These are phyloP conservation scores for Homarus americanus DNA, from an alignment of 1,140 invertebrate species.

Conservation along the genomic window DNA sequence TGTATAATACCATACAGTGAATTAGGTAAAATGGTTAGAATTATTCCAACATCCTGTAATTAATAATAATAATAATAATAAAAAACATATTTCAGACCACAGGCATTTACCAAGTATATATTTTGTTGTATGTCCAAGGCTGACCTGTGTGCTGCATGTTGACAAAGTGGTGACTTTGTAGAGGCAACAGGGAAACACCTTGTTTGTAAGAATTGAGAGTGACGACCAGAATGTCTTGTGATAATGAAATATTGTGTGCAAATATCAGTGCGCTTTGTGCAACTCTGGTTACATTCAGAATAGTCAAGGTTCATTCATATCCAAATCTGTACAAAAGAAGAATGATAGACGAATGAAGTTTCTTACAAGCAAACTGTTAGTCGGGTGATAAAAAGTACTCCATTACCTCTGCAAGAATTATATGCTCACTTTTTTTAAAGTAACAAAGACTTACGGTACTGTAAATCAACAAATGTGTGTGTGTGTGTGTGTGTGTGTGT, in stretches of 20 bases:
- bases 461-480: too few species aligned
- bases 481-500: too few species aligned
- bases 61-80: not conserved
- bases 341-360: slow-evolving; percentile 35
- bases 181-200: not conserved
- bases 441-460: too few species aligned
- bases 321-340: slow-evolving; percentile 24
- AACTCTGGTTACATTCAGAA: slow-evolving; percentile 33
- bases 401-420: slow-evolving; percentile 12
- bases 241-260: not conserved
- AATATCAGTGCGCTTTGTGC: not conserved
- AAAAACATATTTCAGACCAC: not conserved
- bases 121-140: not conserved
- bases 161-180: not conserved
- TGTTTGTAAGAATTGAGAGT: not conserved
- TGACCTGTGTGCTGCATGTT: not conserved
- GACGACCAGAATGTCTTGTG: not conserved
- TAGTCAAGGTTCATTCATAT: slow-evolving; percentile 8
- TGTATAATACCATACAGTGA: too few species aligned
- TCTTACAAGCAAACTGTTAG: slow-evolving; percentile 15
- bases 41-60: too few species aligned
- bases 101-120: not conserved
- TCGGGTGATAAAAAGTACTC: too few species aligned
- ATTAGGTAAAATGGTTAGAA: too few species aligned
- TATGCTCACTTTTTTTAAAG: too few species aligned